Evolutionary conservation across 2,113 vertebrate species (phyloP).

Genomic region (Podocnemis expansa): DNA sequence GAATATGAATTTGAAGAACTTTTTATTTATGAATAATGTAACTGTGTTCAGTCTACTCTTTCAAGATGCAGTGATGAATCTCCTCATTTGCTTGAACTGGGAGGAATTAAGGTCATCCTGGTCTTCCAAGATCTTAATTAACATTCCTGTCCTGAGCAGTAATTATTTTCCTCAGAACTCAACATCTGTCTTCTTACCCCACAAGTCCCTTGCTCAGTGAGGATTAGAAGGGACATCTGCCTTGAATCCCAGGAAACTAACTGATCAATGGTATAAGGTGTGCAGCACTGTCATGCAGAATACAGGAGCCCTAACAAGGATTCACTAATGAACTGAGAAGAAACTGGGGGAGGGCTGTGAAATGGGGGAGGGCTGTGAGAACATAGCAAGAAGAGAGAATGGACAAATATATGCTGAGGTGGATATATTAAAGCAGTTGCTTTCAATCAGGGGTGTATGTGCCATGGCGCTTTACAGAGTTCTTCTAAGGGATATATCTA

Average conservation of each 20-base stretch:
- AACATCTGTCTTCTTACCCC: not conserved
- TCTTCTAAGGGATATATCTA: no score
- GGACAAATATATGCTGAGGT: not conserved
- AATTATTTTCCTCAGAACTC: not conserved
- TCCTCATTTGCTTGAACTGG: not conserved
- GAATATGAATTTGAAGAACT: not conserved
- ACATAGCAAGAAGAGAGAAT: not conserved
- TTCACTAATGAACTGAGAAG: slow-evolving; percentile 2
- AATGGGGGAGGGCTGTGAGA: not conserved
- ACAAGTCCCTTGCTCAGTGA: not conserved
- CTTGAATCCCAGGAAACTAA: not conserved
- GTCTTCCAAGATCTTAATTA: slow-evolving; percentile 19
- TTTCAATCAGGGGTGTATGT: no score
- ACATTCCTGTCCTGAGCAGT: not conserved
- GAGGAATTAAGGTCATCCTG: not conserved
- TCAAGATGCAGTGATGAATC: not conserved
- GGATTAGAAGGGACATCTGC: slow-evolving; percentile 8
- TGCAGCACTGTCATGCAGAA: not conserved
- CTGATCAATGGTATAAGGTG: not conserved
- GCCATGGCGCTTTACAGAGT: no score
- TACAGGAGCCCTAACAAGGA: not conserved
- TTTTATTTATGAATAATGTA: not conserved
- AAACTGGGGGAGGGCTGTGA: not conserved
- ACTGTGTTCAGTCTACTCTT: not conserved
- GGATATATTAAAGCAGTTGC: not conserved